Evolutionary conservation across 2,888 invertebrate species (phyloP), one percentile per base, ranked within the genome.

Genomic region (Xylocampa areola): DNA sequence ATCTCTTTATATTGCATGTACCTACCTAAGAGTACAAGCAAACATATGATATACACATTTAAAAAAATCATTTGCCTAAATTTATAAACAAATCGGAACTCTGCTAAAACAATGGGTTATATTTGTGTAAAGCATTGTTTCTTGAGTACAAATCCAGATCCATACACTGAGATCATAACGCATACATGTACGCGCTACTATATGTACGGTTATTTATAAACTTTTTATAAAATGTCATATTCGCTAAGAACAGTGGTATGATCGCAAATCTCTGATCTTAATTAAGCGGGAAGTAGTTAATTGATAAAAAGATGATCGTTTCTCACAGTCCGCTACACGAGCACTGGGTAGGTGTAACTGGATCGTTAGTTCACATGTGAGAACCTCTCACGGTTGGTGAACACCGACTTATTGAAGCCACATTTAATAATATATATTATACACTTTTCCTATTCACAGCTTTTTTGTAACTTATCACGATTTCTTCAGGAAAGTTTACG

Each of bases 331-430:
- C 61, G 68, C 68, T 73, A 74, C 63, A 58, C 57, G 60, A 66
- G 68, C 51, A 30, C 48, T 57, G 53, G 45, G 60, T 82, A 61
- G 54, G 19, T 81, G 89, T 90, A 91, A 91, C 89, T 90, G 89
- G 88, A 91, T 90, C 90, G 83, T 76, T 64, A 65, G 73, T 74
- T 80, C 72, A 80, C 73, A 81, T 85, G 88, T 88, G 91, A 84
- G 91, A 91, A 87, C 68, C 76, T 85, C 90, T 87, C 89, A 91
- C 90, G 89, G 82, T 85, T 77, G 67, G 64, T 76, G 77, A 71
- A 77, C 77, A 76, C 70, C 77, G 76, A 80, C 81, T 77, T 68
- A 82, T 82, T 82, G 76, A 81, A 81, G 73, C 71, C 79, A 76
- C 72, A 81, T 85, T 81, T 80, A 77, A 81, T 70, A 73, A 76